Evolutionary conservation across 37 sponge, comb jelly and placozoan genomes (phyloP).

Genomic region (Petrosia ficiformis): DNA sequence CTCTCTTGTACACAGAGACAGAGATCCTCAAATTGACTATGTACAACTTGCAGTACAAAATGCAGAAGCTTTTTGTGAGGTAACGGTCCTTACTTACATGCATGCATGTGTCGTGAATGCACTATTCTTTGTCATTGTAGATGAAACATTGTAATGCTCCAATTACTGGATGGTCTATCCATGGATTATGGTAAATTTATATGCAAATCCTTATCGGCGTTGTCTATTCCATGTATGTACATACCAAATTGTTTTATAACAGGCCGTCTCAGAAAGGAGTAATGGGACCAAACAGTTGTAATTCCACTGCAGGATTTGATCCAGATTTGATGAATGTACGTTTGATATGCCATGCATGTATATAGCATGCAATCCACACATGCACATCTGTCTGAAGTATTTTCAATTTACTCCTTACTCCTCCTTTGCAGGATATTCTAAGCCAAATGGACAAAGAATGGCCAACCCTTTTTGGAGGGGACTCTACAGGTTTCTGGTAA

Average conservation of each 20-base stretch:
- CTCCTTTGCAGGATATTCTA: background rate
- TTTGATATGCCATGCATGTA: too few relatives aligned
- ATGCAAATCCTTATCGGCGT: background rate
- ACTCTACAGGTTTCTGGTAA: background rate
- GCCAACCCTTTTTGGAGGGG: background rate
- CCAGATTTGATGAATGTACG: background rate
- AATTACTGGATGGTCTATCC: background rate
- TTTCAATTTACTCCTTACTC: too few relatives aligned
- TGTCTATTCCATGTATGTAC: background rate
- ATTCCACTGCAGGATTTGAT: background rate
- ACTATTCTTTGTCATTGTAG: background rate
- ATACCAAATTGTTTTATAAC: background rate
- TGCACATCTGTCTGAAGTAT: too few relatives aligned
- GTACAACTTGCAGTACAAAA: background rate
- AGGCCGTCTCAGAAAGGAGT: constrained; percentile 1
- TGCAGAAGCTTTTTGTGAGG: background rate
- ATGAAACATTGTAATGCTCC: background rate
- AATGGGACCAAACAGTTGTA: constrained; percentile 1
- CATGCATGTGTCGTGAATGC: background rate
- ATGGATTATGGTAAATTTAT: constrained; percentile 3
- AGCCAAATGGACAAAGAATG: background rate
- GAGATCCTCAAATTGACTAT: constrained; percentile 1
- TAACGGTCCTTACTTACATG: too few relatives aligned
- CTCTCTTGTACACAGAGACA: background rate
- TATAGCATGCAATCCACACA: too few relatives aligned